Evolutionary conservation across 2,888 invertebrate genomes (phyloP), one percentile per base, ranked within the genome.

Genomic region (Molanna angustata): DNA sequence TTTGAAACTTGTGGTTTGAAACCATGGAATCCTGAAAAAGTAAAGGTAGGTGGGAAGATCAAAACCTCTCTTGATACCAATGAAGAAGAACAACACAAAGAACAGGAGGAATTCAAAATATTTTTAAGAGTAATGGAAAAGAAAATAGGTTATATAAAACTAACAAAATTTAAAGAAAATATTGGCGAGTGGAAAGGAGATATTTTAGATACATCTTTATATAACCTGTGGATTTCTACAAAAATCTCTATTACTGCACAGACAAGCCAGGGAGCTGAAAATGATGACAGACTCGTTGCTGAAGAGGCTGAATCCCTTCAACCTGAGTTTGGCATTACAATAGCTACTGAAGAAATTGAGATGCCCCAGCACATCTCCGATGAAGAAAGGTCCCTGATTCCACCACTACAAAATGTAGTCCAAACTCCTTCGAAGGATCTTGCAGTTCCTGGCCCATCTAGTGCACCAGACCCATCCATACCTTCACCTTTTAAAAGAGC

Each of bases 1-100:
- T 67, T 61, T 49, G 53, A 55, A 56, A 60, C 54, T 50, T 63
- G 63, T 49, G 66, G 64, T 51, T 52, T 64, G 13, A 56, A 31
- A 17, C 44, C 53, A 51, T 61, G 49, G 50, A 44, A 58, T 33
- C 56, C 57, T 47, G 27, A 57, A n/a, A n/a, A n/a, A n/a, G n/a
- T n/a, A n/a, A n/a, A n/a, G n/a, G n/a, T n/a, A n/a, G n/a, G n/a
- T n/a, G n/a, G n/a, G n/a, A n/a, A n/a, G n/a, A n/a, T n/a, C n/a
- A n/a, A n/a, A 48, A 46, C 33, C 17, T 49, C 54, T 44, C 13
- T 4, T 13, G 6, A 11, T 35, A 13, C 9, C 14, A 56, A 57
- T 4, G 4, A 11, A 13, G 9, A 13, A 35, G 35, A 35, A 35
- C 6, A 9, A 35, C 9, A 35, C 9, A 35, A 13, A 9, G 4